phyloP scores from a whole-genome alignment of 1,140 invertebrate genomes.

The Dendroctonus ponderosae region DNA sequence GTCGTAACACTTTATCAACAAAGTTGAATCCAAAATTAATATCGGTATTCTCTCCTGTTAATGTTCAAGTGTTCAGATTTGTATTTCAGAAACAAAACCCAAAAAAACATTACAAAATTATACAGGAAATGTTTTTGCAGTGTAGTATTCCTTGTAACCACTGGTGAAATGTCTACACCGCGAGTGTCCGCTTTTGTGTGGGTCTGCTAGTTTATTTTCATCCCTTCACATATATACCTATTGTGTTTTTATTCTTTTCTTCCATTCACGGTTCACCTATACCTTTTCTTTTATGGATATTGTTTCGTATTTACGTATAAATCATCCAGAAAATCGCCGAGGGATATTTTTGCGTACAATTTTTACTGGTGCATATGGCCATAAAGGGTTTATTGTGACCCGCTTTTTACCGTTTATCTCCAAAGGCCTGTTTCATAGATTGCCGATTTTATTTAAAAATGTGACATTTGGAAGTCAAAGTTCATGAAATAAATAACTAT shows the following conservation, averaged over 20 bases:
- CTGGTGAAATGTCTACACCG: background rate
- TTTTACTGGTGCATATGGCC: constrained; percentile 29
- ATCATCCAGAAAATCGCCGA: constrained; percentile 38
- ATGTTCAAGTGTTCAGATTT: too few relatives aligned
- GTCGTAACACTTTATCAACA: too few relatives aligned
- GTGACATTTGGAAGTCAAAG: too few relatives aligned
- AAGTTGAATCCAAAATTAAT: too few relatives aligned
- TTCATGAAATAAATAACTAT: too few relatives aligned
- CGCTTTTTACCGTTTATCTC: constrained; percentile 9
- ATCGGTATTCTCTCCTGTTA: too few relatives aligned
- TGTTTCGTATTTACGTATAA: constrained; percentile 43
- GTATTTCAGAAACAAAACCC: too few relatives aligned
- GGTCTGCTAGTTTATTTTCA: constrained; percentile 22
- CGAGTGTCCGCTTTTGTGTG: constrained; percentile 15
- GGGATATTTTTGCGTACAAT: constrained; percentile 31
- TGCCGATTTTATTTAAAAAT: constrained; percentile 4
- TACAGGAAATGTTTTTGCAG: too few relatives aligned
- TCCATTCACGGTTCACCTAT: constrained; percentile 41
- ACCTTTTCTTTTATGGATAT: constrained; percentile 43
- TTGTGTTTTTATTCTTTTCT: constrained; percentile 41
- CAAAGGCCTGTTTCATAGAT: constrained; percentile 5
- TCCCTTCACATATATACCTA: constrained; percentile 30
- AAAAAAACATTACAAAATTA: too few relatives aligned
- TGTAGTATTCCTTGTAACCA: background rate
- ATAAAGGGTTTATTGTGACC: constrained; percentile 27